Percentiles rank a stretch among this genome's conserved stretches.
These are phyloP conservation scores for Sympetrum striolatum DNA, from an alignment of 2,888 invertebrate genomes.

Conservation along the genomic window DNA sequence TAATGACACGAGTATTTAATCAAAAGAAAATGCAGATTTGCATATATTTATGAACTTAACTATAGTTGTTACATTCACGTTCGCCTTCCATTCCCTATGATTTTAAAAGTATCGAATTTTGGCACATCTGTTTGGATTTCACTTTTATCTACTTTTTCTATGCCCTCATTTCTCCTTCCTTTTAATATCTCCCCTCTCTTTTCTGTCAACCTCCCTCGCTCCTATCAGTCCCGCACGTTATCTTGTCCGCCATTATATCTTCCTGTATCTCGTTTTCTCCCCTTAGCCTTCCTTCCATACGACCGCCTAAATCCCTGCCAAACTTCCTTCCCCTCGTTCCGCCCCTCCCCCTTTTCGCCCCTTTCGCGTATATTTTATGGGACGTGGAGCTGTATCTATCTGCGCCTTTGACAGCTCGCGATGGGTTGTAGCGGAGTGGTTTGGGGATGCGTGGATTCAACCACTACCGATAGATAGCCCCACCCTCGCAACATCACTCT, in stretches of 20 bases:
- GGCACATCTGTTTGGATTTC: not conserved
- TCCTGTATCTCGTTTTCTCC: slow-evolving; percentile 5
- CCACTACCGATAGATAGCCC: not conserved
- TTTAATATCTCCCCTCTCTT: not conserved
- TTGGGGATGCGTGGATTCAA: not conserved
- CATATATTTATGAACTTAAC: no score
- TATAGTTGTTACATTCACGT: no score
- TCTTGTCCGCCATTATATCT: slow-evolving; percentile 32
- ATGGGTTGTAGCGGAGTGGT: not conserved
- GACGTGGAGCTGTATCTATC: slow-evolving; percentile 17
- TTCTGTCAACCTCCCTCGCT: not conserved
- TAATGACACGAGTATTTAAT: no score
- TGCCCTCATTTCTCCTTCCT: not conserved
- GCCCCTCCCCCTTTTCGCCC: no score
- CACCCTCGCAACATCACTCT: not conserved
- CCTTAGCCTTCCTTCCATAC: not conserved
- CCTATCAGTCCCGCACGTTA: slow-evolving; percentile 13
- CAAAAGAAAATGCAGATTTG: no score
- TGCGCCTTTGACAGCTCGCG: slow-evolving; percentile 24
- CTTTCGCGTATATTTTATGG: slow-evolving; percentile 32
- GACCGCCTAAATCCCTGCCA: slow-evolving; percentile 29
- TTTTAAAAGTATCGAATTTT: no score
- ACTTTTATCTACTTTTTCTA: not conserved
- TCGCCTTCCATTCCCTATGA: no score
- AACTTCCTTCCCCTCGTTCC: not conserved